Evolutionary conservation across 1,140 invertebrate species (phyloP), one percentile per base, ranked within the genome.

Genomic region (Copidosoma floridanum): DNA sequence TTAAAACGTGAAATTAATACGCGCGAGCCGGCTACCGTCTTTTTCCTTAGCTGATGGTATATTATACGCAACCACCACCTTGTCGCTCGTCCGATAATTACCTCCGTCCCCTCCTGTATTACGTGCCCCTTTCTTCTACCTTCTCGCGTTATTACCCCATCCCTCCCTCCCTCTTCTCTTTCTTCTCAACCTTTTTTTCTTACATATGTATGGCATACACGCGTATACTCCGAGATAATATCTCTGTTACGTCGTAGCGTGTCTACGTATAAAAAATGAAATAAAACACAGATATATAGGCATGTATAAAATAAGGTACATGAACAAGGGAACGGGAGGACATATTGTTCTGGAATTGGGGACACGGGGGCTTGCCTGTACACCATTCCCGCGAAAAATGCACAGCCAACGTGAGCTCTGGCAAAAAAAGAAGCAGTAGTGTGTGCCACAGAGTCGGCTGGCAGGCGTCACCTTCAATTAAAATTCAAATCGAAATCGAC

Each of bases 1-100:
- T 48, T 29, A 41, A 56, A 56, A 57, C 32, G 54, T 57, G 54
- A 57, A 57, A 57, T 57, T 57, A 57, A 57, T 57, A 47, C 54
- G 26, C 44, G 44, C 11, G 44, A 43, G 16, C n/a, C 18, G n/a
- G 29, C 53, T 7, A 3, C n/a, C 40, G 2, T 40, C 11, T 27
- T 18, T 20, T 20, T 35, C 41, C 18, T n/a, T 32, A 44, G 41
- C 41, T 29, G 53, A 56, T 56, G 46, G 24, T n/a, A n/a, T n/a
- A n/a, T n/a, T n/a, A n/a, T n/a, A n/a, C n/a, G n/a, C n/a, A n/a
- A n/a, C n/a, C n/a, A n/a, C n/a, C n/a, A n/a, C n/a, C n/a, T n/a
- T n/a, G n/a, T n/a, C 29, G 29, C 6, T 12, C 29, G 44, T 20
- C 21, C 32, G 44, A 35, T 57, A 57, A 57, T 57, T 57, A 57